phyloP scores from a whole-genome alignment of 2,113 vertebrate species.

The Brachyhypopomus occidentalis region DNA sequence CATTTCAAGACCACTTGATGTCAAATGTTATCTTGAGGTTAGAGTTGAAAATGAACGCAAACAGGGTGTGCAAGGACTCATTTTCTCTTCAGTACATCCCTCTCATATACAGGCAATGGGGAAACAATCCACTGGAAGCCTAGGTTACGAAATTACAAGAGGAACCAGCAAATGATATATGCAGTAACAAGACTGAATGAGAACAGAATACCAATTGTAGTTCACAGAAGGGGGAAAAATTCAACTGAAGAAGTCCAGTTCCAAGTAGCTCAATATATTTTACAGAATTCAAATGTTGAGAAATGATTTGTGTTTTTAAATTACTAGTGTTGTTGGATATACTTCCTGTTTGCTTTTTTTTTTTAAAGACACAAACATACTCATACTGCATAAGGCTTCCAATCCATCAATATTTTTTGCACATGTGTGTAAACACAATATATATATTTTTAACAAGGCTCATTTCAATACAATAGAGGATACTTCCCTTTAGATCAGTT shows the following conservation, averaged over 20 bases:
- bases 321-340: no score
- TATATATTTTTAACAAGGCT: no score
- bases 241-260: not conserved
- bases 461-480: not conserved
- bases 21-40: slow-evolving; percentile 28
- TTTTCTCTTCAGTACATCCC: not conserved
- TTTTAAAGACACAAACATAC: not conserved
- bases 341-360: not conserved
- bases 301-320: not conserved
- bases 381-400: slow-evolving; percentile 26
- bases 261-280: not conserved
- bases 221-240: not conserved
- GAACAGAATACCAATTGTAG: not conserved
- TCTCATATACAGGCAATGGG: not conserved
- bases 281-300: not conserved
- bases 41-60: slow-evolving; percentile 24
- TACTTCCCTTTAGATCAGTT: slow-evolving; percentile 3
- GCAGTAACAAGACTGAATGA: not conserved
- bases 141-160: not conserved
- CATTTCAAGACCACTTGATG: slow-evolving; percentile 11
- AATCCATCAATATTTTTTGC: not conserved
- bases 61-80: not conserved
- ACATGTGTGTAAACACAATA: not conserved
- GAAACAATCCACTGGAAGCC: not conserved
- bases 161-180: not conserved